A percentile compares a stretch with the other conserved stretches of the same genome.
Conservation (phyloP, 64 coral and sea anemone species). For the Dendronephthya gigantea region DNA sequence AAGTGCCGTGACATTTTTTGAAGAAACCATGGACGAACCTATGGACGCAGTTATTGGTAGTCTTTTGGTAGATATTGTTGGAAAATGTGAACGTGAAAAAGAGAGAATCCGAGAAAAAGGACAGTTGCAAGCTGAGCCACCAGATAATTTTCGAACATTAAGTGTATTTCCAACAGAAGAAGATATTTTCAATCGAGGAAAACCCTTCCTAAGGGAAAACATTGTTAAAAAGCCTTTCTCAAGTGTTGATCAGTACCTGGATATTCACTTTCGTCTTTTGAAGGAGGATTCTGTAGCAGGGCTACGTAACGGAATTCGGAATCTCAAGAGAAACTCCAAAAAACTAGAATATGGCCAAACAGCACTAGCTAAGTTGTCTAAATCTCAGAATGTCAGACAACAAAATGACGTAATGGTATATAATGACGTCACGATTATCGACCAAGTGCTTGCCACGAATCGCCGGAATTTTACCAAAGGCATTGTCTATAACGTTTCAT, state of each 20-base stretch:
- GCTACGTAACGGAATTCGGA: not conserved
- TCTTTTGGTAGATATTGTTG: not conserved
- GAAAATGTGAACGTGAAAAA: not conserved
- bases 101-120: not conserved
- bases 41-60: not conserved
- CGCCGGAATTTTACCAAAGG: not conserved
- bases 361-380: not conserved
- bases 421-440: not conserved
- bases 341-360: not conserved
- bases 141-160: not conserved
- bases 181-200: not conserved
- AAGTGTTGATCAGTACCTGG: not conserved
- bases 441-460: not conserved
- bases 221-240: not conserved
- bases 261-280: constrained; percentile 10
- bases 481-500: not conserved
- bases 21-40: not conserved
- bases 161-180: not conserved
- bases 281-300: not conserved
- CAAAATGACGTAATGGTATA: not conserved
- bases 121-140: not conserved
- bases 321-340: not conserved
- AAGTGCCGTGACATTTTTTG: not conserved
- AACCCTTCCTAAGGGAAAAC: constrained; percentile 7
- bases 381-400: too few relatives aligned